A percentile compares a stretch with the other conserved stretches of the same genome.
phyloP scores from a whole-genome alignment of 2,113 vertebrate genomes.

The Eulacestoma nigropectus region DNA sequence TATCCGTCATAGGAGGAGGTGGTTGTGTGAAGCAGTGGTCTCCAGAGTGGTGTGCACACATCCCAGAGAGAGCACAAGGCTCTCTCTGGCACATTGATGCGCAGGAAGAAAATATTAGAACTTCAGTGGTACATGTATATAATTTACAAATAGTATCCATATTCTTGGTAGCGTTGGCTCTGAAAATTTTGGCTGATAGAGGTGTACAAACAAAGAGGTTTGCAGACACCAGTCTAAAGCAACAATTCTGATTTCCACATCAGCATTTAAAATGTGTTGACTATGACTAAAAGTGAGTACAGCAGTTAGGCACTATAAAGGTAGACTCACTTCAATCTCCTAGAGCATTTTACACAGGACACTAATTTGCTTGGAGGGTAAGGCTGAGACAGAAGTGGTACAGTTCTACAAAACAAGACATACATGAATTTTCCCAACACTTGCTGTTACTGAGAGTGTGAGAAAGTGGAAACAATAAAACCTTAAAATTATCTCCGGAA shows the following conservation, averaged over 20 bases:
- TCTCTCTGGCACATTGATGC: background rate
- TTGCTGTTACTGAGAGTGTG: background rate
- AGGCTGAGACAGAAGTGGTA: background rate
- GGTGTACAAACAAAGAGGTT: background rate
- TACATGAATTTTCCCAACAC: background rate
- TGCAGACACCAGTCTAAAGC: background rate
- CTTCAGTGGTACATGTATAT: background rate
- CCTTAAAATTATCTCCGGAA: background rate
- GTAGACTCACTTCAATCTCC: background rate
- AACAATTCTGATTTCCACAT: background rate
- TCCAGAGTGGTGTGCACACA: background rate
- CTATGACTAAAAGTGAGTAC: background rate
- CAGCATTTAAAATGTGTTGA: background rate
- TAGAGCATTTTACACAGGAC: background rate
- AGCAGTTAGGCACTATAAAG: background rate
- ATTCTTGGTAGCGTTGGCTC: background rate
- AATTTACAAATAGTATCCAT: background rate
- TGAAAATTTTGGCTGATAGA: background rate
- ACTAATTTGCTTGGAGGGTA: background rate
- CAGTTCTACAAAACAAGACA: background rate
- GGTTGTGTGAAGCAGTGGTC: background rate
- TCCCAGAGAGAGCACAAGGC: background rate
- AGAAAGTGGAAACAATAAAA: background rate
- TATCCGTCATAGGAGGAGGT: background rate
- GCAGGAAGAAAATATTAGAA: background rate